Conservation (phyloP, 1,140 invertebrate species). For the Pomacea maculata region DNA sequence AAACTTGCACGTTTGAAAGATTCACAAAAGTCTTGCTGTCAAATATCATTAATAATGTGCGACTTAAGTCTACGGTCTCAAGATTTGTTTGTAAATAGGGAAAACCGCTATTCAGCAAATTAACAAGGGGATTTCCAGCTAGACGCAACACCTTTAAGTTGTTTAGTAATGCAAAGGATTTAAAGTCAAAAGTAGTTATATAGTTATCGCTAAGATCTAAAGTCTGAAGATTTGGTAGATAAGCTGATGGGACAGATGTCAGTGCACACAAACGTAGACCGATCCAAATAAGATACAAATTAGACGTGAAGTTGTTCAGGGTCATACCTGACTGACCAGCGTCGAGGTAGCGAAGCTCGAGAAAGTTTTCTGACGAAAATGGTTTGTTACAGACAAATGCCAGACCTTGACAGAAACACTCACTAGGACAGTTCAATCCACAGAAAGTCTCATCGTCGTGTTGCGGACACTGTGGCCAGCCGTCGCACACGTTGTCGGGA, state of each 20-base stretch:
- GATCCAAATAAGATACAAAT: background rate
- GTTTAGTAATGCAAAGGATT: background rate
- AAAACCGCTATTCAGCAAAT: background rate
- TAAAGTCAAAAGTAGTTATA: background rate
- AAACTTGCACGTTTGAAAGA: background rate
- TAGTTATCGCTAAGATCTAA: slow-evolving; percentile 6
- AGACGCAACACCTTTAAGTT: slow-evolving; percentile 1
- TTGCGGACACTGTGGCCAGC: slow-evolving; percentile 18
- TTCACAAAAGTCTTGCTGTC: background rate
- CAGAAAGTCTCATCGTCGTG: slow-evolving; percentile 15
- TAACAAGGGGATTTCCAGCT: background rate
- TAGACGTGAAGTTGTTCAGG: background rate
- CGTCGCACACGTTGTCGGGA: too few relatives aligned
- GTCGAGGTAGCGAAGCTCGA: slow-evolving; percentile 5
- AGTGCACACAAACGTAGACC: background rate
- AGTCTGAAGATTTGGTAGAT: slow-evolving; percentile 9
- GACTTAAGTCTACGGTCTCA: background rate
- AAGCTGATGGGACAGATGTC: background rate
- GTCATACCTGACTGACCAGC: background rate
- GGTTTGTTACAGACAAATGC: background rate
- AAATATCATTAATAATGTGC: background rate
- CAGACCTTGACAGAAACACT: slow-evolving; percentile 8
- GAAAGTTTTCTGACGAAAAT: background rate
- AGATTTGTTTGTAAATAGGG: background rate
- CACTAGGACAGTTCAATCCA: background rate